Base-by-base conservation (phyloP, 2,113 vertebrate species). In the Ancistrus triradiatus region DNA sequence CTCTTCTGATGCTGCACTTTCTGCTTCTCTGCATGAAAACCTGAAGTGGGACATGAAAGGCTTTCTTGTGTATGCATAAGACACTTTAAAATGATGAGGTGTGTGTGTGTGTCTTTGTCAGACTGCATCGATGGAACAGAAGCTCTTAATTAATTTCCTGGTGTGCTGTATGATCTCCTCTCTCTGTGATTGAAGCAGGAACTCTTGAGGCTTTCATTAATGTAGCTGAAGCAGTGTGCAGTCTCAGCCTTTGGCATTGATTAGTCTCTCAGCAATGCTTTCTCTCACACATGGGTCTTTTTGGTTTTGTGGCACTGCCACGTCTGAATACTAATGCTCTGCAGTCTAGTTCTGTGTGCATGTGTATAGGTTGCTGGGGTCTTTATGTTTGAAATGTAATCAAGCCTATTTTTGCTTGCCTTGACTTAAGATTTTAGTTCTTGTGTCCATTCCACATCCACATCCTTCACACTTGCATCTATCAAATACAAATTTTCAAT, bases 181-280 rank as follows among this genome's bases (percentile, higher is more conserved):
- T 40, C 35, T 61, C 43, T 38, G 27, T 47, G 66, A 69, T 63
- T 63, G 59, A 63, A 64, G 55, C 44, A 51, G 18, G 55, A 46
- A 28, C 50, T 70, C 50, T 72, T 56, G 18, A 61, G 72, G 55
- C 38, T n/a, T 72, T 52, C 59, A 74, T 78, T 74, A 58, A 62
- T 55, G 65, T 46, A 48, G 56, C 69, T 69, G 52, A 52, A 66
- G 47, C n/a, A 37, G 62, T 76, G 69, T 67, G 6, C 48, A 19
- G 55, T 67, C 48, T 73, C 49, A 43, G 49, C 52, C 60, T 63
- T 33, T 63, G 46, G 47, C 63, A 60, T 66, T 61, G 66, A 76
- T 74, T 60, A 28, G 27, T 59, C 64, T 52, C 33, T 24, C 52
- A 35, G 46, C 56, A 70, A 22, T 38, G 62, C 48, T 35, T 31